These are phyloP conservation scores for Bombyx huttoni DNA, from an alignment of 2,888 invertebrate genomes.

Conservation along the genomic window DNA sequence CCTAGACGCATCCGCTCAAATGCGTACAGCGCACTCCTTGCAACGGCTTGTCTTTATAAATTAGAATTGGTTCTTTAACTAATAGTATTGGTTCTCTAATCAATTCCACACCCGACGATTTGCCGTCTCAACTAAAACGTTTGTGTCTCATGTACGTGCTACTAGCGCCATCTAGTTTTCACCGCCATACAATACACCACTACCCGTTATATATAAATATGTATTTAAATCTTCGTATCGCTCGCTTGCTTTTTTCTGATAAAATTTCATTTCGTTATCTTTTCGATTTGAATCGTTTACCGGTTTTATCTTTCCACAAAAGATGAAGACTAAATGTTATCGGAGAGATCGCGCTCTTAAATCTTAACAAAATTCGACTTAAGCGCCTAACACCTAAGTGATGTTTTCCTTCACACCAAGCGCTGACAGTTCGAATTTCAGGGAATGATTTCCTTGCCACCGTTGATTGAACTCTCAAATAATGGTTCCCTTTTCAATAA, in stretches of 20 bases:
- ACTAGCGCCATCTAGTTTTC: too few relatives aligned
- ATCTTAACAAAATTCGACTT: not conserved
- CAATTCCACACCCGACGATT: too few relatives aligned
- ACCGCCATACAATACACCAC: too few relatives aligned
- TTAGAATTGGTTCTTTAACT: too few relatives aligned
- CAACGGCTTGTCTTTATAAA: too few relatives aligned
- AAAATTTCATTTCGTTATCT: not conserved
- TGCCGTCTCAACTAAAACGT: too few relatives aligned
- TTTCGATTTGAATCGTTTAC: not conserved
- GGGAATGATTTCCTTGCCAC: not conserved
- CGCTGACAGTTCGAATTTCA: not conserved
- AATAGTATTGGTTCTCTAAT: too few relatives aligned
- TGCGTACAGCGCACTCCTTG: too few relatives aligned
- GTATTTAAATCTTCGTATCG: too few relatives aligned
- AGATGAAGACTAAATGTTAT: not conserved
- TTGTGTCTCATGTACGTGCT: too few relatives aligned
- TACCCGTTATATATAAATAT: too few relatives aligned
- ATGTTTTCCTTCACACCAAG: not conserved
- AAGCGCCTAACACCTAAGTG: not conserved
- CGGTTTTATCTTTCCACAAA: not conserved
- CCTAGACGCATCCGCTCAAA: too few relatives aligned
- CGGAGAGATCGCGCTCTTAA: not conserved
- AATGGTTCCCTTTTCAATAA: not conserved
- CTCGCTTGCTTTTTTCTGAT: not conserved
- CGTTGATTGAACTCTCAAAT: not conserved